Evolutionary conservation across 2,888 invertebrate species (phyloP), one percentile per base, ranked within the genome.

Genomic region (Holacanthella duospinosa): DNA sequence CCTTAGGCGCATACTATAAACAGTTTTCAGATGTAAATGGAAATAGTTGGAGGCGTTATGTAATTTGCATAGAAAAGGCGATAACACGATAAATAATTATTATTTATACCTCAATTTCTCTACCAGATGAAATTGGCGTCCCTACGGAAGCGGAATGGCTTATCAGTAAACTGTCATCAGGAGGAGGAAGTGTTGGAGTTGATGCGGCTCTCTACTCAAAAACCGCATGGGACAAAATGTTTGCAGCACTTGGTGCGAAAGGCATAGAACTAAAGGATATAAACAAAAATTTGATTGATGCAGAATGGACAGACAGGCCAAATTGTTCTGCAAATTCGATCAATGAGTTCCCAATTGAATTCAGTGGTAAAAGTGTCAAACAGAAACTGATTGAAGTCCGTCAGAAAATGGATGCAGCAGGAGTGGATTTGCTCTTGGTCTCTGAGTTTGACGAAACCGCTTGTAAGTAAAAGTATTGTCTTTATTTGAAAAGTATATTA

Each of bases 201-300:
- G 75, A 75, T 66, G 73, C 74, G 1, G 68, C 68, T 59, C 67
- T 74, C n/a, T 67, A 69, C n/a, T 65, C 75, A 0, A 74, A 73
- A 60, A 63, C 66, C 6, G 64, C 72, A 43, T 75, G 74, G 75
- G 70, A 67, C 28, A 43, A 56, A 12, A 70, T 73, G 70, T 24
- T 61, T 2, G 53, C 43, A 27, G 69, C 67, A 43, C 28, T 71
- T 16, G 16, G 28, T 24, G 62, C 67, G 26, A 70, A 66, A 56
- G 74, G 71, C 4, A 72, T 74, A 3, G 61, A 68, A 1, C 66
- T 75, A n/a, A 66, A 73, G 4, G 64, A 26, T 16, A 26, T 55
- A 6, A 55, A 53, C 12, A 53, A 43, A 4, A 59, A 59, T 44
- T 44, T 43, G 21, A 48, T 59, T 43, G 59, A 59, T 25, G 25